A percentile compares a stretch with the other conserved stretches of the same genome.
phyloP scores from a whole-genome alignment of 64 coral and sea anemone species.

The Trachythela sp. region DNA sequence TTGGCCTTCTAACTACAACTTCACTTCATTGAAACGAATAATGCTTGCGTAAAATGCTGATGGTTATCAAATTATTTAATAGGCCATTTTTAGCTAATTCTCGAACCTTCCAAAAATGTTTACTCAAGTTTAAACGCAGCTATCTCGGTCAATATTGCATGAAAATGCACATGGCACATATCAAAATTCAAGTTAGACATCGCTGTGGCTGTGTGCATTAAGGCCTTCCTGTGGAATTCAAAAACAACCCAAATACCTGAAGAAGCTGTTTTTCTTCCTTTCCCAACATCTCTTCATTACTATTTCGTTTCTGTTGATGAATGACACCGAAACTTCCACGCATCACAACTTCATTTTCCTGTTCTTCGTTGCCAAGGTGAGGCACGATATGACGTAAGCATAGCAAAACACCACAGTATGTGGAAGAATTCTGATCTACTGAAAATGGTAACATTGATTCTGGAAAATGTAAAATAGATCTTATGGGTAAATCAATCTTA shows the following conservation, averaged over 20 bases:
- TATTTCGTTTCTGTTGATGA: background rate
- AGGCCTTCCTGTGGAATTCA: background rate
- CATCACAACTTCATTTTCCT: conserved; percentile 13
- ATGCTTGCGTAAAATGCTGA: too few relatives aligned
- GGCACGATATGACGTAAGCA: conserved; percentile 82
- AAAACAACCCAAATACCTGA: conserved; percentile 33
- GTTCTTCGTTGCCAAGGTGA: conserved; percentile 43
- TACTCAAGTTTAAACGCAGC: too few relatives aligned
- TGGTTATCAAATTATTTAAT: too few relatives aligned
- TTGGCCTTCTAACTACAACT: too few relatives aligned
- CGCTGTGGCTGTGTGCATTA: too few relatives aligned
- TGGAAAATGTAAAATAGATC: conserved; percentile 16
- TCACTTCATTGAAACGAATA: too few relatives aligned
- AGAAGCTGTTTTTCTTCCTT: conserved; percentile 55
- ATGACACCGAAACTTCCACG: conserved; percentile 78
- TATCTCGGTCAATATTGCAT: too few relatives aligned
- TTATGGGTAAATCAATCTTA: too few relatives aligned
- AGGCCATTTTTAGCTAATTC: too few relatives aligned
- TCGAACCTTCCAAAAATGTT: too few relatives aligned
- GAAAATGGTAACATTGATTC: conserved; percentile 69
- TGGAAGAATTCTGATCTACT: conserved; percentile 52
- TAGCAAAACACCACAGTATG: conserved; percentile 77
- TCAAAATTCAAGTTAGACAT: too few relatives aligned
- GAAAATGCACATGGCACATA: too few relatives aligned
- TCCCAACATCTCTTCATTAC: background rate